A percentile compares a stretch with the other conserved stretches of the same genome.
phyloP scores from a whole-genome alignment of 2,797 vertebrate genomes.

The Epinephelus awoara region DNA sequence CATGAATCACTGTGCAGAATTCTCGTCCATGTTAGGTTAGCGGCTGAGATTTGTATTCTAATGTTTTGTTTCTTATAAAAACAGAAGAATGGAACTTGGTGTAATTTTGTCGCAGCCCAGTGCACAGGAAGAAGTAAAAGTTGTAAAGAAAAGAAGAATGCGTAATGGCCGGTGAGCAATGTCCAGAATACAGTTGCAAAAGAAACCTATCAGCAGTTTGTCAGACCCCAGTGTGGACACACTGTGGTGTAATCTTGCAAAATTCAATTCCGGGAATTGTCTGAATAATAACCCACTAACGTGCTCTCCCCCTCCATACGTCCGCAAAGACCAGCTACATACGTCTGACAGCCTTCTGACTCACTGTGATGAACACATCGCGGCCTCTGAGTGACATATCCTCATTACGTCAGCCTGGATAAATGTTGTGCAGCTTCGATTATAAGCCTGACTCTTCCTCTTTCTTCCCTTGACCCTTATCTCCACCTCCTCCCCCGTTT shows the following conservation, averaged over 20 bases:
- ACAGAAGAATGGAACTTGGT: background rate
- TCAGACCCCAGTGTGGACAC: background rate
- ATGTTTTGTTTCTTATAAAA: too few species aligned
- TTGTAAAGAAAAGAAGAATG: background rate
- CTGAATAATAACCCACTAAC: background rate
- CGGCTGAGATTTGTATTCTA: background rate
- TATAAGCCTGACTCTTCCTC: background rate
- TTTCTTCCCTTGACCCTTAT: conserved; percentile 17
- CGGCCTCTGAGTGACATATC: conserved; percentile 26
- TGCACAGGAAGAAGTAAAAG: background rate
- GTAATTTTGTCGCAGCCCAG: background rate
- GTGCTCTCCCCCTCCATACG: background rate
- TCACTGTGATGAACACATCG: conserved; percentile 9
- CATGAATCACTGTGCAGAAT: background rate
- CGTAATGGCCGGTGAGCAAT: too few species aligned
- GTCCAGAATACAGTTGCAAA: background rate
- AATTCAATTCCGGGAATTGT: background rate
- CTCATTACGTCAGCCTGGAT: background rate
- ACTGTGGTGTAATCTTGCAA: background rate
- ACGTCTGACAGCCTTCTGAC: background rate
- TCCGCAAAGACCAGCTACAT: background rate
- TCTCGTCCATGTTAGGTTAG: background rate
- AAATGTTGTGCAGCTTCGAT: background rate
- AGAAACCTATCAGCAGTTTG: background rate
- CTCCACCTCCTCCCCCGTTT: background rate